Evolutionary conservation across 2,797 vertebrate genomes (phyloP), one percentile per base, ranked within the genome.

Genomic region (Eulemur rubriventer): DNA sequence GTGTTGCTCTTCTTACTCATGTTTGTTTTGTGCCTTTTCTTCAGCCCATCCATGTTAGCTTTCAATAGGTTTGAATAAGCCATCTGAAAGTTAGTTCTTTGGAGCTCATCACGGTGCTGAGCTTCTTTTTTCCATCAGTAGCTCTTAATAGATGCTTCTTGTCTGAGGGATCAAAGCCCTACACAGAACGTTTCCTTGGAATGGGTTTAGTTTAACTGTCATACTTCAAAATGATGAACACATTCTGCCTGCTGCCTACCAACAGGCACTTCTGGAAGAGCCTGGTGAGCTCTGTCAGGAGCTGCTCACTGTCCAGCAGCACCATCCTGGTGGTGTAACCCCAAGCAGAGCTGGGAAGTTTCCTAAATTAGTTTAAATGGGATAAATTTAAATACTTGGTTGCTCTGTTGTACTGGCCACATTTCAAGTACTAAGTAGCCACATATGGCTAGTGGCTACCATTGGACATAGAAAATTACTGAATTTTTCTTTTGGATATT

Each of bases 71-170:
- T 99, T 93, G 99, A 99, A 94, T 99, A 99, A 0, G 99, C 99
- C 99, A 99, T 99, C 94, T 99, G 99, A 98, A 99, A 99, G 99
- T 99, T 94, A 99, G 99, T 98, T 99, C 99, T 99, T 99, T 99
- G 95, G 99, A 99, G 98, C 98, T 99, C 97, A 99, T 98, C 99
- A 99, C 99, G 98, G 99, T 99, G 98, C 99, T 99, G 50, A 99
- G 99, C 98, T 98, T 99, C 98, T 98, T 99, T 98, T 99, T 99
- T 95, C 99, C 99, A 22, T 99, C 99, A 16, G 99, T 99, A 3
- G 99, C 99, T 98, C 99, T 99, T 95, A 99, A 83, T 7, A 55
- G 99, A 99, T 99, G 99, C 96, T 99, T 99, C 95, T 99, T 99
- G 96, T 99, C 99, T 41, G 98, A 98, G 11, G 99, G 99, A 89